Evolutionary conservation across 2,113 vertebrate species (phyloP).

Genomic region (Candoia aspera): DNA sequence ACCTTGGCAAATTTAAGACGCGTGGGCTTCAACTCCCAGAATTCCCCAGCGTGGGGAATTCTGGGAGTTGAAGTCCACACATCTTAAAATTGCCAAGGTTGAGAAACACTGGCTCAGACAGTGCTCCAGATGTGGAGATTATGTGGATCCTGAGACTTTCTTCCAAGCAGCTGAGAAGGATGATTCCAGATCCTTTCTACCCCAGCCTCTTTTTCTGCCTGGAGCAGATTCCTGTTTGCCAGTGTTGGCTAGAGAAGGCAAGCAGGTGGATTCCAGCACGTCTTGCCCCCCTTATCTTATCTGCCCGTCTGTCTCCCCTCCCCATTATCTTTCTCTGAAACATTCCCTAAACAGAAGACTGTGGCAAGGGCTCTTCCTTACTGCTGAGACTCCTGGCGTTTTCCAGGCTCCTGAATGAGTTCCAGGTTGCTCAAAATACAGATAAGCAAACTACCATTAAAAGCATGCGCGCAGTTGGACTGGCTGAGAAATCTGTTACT

Average conservation of each 20-base stretch:
- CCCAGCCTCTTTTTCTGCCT: background rate
- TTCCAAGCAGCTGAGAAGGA: background rate
- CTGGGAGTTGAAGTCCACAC: no score
- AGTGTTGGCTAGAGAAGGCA: background rate
- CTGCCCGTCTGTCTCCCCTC: background rate
- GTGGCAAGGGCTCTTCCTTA: background rate
- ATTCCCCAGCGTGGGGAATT: no score
- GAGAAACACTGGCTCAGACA: background rate
- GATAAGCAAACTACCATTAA: background rate
- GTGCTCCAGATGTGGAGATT: background rate
- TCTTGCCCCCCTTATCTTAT: background rate
- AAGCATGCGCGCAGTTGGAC: background rate
- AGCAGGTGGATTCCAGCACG: conserved; percentile 39
- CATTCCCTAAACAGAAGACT: background rate
- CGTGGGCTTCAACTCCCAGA: no score
- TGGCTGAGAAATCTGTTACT: background rate
- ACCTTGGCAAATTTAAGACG: no score
- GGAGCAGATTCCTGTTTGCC: background rate
- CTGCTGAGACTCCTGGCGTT: background rate
- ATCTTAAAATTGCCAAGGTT: no score
- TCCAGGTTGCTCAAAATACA: background rate
- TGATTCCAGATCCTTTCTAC: background rate
- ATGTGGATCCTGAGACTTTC: background rate
- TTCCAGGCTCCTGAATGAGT: accelerated
- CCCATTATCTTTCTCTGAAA: conserved; percentile 6